phyloP scores from a whole-genome alignment of 1,140 invertebrate species.

The Sipha flava region DNA sequence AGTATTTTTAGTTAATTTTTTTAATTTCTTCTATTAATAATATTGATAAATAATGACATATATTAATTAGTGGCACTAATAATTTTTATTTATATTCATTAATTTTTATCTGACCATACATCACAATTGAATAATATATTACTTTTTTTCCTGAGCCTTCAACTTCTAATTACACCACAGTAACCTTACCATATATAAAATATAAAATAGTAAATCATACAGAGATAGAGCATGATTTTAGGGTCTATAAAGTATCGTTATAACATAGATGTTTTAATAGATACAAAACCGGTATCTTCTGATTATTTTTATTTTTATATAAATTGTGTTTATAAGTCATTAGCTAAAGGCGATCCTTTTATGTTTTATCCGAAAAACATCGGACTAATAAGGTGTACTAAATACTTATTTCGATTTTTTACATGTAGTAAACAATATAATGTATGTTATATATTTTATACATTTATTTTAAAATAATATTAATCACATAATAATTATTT shows the following conservation, averaged over 20 bases:
- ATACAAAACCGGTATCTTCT: neutral
- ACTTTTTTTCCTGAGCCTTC: neutral
- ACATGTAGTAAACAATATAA: neutral
- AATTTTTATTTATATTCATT: neutral
- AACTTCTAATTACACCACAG: neutral
- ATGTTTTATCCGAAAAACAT: no score
- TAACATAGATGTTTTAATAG: neutral
- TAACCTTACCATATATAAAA: neutral
- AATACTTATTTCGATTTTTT: neutral
- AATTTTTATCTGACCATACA: neutral
- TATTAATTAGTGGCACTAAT: neutral
- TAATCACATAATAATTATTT: no score
- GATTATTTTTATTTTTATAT: slow-evolving; percentile 2
- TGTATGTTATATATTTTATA: no score
- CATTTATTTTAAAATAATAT: no score
- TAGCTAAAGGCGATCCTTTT: neutral
- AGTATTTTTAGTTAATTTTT: neutral
- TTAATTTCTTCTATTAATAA: neutral
- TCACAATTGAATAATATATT: neutral
- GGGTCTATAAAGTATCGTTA: neutral
- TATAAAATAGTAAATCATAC: neutral
- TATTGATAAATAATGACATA: neutral
- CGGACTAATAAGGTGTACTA: neutral
- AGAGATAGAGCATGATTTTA: neutral
- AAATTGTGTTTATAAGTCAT: neutral